A percentile compares a stretch with the other conserved stretches of the same genome.
Evolutionary conservation across 2,888 invertebrate genomes (phyloP).

Genomic region (Perizoma affinitatum): DNA sequence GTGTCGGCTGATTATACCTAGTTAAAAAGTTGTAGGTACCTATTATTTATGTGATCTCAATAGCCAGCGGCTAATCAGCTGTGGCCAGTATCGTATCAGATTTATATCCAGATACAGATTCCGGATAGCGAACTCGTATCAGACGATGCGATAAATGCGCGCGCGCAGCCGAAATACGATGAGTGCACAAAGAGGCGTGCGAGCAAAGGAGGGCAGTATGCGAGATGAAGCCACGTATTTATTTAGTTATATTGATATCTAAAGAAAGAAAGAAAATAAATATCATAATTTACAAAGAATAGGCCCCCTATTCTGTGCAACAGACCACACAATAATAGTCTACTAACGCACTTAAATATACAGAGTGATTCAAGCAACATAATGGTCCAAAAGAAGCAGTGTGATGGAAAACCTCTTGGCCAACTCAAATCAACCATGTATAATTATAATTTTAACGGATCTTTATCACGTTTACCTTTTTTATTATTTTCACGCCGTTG

Average conservation of each 20-base stretch:
- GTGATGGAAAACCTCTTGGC: too few species aligned
- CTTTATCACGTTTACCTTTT: too few species aligned
- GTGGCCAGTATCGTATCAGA: slow-evolving; percentile 55
- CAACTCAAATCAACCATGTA: too few species aligned
- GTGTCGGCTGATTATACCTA: not conserved
- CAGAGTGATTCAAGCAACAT: too few species aligned
- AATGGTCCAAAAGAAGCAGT: too few species aligned
- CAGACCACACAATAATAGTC: too few species aligned
- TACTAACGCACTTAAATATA: too few species aligned
- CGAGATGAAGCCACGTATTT: slow-evolving; percentile 30
- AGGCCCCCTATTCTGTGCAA: too few species aligned
- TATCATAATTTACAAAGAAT: not conserved
- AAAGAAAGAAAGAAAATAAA: not conserved
- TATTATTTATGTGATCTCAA: slow-evolving; percentile 42
- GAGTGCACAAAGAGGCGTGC: slow-evolving; percentile 71
- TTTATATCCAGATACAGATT: slow-evolving; percentile 51
- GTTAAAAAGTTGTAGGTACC: not conserved
- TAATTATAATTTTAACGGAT: too few species aligned
- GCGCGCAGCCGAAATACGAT: slow-evolving; percentile 79
- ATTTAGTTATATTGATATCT: not conserved
- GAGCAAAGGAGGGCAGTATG: slow-evolving; percentile 54
- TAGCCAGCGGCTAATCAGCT: slow-evolving; percentile 64
- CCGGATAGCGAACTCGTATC: slow-evolving; percentile 58
- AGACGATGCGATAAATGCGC: slow-evolving; percentile 79
- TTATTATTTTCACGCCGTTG: too few species aligned